Evolutionary conservation across 2,113 vertebrate genomes (phyloP).

Genomic region (Nothobranchius furzeri): DNA sequence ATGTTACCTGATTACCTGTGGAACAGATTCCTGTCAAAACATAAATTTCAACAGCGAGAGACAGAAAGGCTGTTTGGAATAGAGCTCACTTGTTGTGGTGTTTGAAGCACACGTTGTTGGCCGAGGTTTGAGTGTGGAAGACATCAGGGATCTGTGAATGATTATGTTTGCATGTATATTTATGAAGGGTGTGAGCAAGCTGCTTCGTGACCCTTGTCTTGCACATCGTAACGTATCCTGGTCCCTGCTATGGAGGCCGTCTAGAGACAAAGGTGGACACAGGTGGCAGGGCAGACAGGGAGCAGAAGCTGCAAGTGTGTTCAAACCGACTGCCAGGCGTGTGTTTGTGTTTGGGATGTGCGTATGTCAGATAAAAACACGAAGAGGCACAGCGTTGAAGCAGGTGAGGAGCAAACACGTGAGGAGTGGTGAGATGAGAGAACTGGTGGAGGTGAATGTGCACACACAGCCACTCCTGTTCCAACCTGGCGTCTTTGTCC

Average conservation of each 20-base stretch:
- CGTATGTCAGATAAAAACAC: conserved; percentile 27
- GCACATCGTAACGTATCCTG: background rate
- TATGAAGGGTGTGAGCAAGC: background rate
- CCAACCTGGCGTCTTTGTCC: background rate
- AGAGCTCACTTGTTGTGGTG: no score
- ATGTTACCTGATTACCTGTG: no score
- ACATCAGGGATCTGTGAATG: no score
- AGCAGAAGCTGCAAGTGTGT: conserved; percentile 43
- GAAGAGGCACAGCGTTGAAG: conserved; percentile 53
- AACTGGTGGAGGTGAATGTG: conserved; percentile 17
- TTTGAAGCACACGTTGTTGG: background rate
- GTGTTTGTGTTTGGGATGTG: conserved; percentile 36
- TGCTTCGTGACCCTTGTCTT: conserved; percentile 18
- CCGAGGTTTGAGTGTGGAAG: background rate
- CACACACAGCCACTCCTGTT: conserved; percentile 4
- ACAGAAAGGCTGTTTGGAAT: no score
- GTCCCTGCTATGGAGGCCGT: conserved; percentile 10
- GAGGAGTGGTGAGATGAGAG: conserved; percentile 32
- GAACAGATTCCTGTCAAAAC: no score
- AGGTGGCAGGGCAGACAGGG: conserved; percentile 27
- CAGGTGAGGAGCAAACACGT: conserved; percentile 51
- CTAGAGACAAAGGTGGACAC: conserved; percentile 40
- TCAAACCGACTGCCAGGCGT: conserved; percentile 26
- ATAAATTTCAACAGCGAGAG: no score
- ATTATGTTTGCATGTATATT: conserved; percentile 6